Evolutionary conservation across 2,888 invertebrate species (phyloP).

Genomic region (Pristionchus exspectatus): DNA sequence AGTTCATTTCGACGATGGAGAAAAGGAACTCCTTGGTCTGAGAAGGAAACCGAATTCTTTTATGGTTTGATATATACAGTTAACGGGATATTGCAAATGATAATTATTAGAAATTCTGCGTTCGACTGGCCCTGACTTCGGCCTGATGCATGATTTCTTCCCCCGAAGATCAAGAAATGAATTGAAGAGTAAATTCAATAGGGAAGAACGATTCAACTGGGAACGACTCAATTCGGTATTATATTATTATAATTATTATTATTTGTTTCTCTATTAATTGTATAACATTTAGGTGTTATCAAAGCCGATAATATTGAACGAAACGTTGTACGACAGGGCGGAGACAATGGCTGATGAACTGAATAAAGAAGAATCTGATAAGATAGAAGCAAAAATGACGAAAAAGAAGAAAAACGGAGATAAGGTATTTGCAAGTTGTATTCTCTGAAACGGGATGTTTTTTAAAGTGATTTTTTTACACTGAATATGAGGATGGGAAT

Average conservation of each 20-base stretch:
- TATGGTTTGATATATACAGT: constrained; percentile 12
- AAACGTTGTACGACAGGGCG: constrained; percentile 54
- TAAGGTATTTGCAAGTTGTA: not conserved
- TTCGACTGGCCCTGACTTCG: constrained; percentile 76
- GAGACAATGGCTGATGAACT: constrained; percentile 55
- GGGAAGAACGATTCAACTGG: constrained; percentile 72
- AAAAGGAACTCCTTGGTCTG: constrained; percentile 48
- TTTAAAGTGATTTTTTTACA: too few relatives aligned
- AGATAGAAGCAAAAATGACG: constrained; percentile 33
- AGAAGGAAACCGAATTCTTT: constrained; percentile 54
- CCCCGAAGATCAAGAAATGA: constrained; percentile 72
- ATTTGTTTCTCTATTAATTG: not conserved
- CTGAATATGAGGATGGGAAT: too few relatives aligned
- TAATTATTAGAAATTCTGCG: constrained; percentile 60
- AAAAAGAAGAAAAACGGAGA: constrained; percentile 41
- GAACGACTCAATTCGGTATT: constrained; percentile 61
- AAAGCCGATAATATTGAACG: constrained; percentile 56
- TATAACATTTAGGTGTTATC: constrained; percentile 54
- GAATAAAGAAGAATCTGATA: constrained; percentile 48
- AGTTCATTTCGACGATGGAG: constrained; percentile 31
- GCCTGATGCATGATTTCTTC: constrained; percentile 76
- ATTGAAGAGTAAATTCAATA: constrained; percentile 75
- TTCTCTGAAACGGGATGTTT: not conserved
- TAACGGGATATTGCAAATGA: not conserved
- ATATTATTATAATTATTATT: not conserved